These are phyloP conservation scores for Ateles fusciceps DNA, from an alignment of 2,797 vertebrate species.

Conservation along the genomic window DNA sequence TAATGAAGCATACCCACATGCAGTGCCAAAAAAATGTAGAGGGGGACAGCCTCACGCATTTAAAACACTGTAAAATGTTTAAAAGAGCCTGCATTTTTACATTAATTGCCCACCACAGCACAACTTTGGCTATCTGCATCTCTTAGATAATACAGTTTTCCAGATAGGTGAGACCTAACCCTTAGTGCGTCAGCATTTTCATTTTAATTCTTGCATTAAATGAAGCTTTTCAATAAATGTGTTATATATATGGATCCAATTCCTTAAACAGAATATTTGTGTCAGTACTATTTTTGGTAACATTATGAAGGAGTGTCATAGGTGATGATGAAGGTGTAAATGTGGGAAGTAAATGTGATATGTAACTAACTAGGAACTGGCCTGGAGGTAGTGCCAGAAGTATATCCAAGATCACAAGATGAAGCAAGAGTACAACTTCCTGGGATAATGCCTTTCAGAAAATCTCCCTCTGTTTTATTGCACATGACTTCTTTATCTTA, in stretches of 20 bases:
- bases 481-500: neutral
- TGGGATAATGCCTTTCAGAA: neutral
- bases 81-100: neutral
- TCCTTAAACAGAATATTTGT: neutral
- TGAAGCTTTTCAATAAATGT: neutral
- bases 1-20: constrained; percentile 16
- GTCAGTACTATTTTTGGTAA: neutral
- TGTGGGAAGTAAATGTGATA: neutral
- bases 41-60: neutral
- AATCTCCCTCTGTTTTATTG: neutral
- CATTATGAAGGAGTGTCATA: neutral
- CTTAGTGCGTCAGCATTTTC: neutral
- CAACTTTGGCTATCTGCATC: neutral
- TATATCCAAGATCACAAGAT: neutral
- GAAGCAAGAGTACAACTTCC: neutral
- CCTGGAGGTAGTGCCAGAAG: neutral
- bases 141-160: neutral
- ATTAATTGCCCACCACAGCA: neutral
- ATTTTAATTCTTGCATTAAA: neutral
- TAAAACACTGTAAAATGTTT: neutral
- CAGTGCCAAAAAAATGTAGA: neutral
- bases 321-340: neutral
- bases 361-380: neutral
- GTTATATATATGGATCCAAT: neutral
- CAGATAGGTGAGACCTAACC: neutral